Percentiles rank a stretch among this genome's conserved stretches.
Conservation (phyloP, 2,797 vertebrate species). For the Rhynchonycteris naso region DNA sequence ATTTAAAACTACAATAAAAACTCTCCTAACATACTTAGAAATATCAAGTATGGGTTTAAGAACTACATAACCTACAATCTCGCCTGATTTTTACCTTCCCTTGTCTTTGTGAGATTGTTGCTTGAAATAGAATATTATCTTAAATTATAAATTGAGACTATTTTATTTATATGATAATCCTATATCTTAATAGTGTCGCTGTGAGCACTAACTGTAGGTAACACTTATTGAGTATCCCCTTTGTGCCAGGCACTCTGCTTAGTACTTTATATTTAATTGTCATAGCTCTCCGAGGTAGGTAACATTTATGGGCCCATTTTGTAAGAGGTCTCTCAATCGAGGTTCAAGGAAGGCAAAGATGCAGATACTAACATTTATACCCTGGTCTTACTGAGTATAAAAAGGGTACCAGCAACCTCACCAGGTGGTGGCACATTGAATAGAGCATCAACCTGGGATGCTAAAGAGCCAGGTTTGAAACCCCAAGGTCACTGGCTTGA, state of each 20-base stretch:
- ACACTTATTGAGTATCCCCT: background rate
- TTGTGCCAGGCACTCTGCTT: background rate
- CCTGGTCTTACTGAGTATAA: background rate
- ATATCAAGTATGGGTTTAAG: slow-evolving; percentile 34
- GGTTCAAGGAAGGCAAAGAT: background rate
- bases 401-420: too few species aligned
- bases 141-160: background rate
- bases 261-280: background rate
- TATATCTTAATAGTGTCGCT: background rate
- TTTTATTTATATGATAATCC: background rate
- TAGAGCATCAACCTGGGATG: too few species aligned
- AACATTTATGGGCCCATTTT: background rate
- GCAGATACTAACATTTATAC: too few species aligned
- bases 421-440: too few species aligned
- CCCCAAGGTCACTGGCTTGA: too few species aligned
- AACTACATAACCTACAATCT: background rate
- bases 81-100: background rate
- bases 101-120: background rate
- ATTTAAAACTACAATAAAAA: slow-evolving; percentile 42
- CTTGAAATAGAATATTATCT: slow-evolving; percentile 43
- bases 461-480: too few species aligned
- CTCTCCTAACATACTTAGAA: slow-evolving; percentile 6
- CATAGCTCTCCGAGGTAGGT: slow-evolving; percentile 32
- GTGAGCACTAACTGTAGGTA: slow-evolving; percentile 22
- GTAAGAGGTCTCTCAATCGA: background rate